Evolutionary conservation across 2,113 vertebrate genomes (phyloP).

Genomic region (Ellobius talpinus): DNA sequence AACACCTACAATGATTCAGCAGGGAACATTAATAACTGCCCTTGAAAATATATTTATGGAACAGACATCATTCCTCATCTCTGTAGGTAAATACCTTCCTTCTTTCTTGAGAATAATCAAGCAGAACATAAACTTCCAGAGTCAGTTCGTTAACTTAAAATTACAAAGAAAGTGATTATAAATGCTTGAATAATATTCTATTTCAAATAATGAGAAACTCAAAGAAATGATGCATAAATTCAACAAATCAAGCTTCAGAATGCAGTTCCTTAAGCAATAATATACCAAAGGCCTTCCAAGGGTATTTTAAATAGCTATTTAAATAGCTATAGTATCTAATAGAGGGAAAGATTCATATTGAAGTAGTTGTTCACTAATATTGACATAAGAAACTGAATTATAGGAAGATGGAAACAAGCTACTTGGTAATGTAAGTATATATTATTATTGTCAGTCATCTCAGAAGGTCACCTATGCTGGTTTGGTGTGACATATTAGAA

Average conservation of each 20-base stretch:
- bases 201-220: constrained; percentile 49
- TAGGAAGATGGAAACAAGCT: constrained; percentile 29
- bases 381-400: not conserved
- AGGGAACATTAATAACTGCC: not conserved
- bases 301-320: not conserved
- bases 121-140: constrained; percentile 20
- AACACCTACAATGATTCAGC: not conserved
- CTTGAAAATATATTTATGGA: constrained; percentile 33
- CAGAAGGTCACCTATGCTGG: not conserved
- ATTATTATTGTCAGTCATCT: not conserved
- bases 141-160: constrained; percentile 49
- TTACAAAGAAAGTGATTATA: constrained; percentile 56
- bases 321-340: not conserved
- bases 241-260: constrained; percentile 62
- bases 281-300: constrained; percentile 48
- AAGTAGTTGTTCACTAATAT: not conserved
- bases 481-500: not conserved
- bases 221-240: constrained; percentile 66
- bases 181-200: constrained; percentile 55
- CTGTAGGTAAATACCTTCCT: constrained; percentile 17
- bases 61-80: not conserved
- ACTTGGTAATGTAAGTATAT: not conserved
- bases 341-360: constrained; percentile 35
- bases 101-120: constrained; percentile 28
- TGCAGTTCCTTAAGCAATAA: constrained; percentile 48